Conservation (phyloP, 2,888 invertebrate species). For the Crepidodera aurea region DNA sequence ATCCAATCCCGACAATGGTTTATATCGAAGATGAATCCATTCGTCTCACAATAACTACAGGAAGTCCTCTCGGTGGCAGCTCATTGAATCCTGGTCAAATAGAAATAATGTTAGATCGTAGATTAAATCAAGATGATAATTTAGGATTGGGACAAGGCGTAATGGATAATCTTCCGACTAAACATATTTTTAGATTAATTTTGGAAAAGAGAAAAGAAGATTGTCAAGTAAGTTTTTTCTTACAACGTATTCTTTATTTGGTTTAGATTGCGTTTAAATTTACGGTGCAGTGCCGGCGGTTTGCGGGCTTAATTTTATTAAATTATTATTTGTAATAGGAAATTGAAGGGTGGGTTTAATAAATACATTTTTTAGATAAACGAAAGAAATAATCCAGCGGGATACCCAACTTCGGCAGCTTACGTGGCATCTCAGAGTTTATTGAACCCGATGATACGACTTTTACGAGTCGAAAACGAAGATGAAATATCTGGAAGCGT, state of each 20-base stretch:
- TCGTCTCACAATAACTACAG: constrained; percentile 79
- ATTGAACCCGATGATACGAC: constrained; percentile 68
- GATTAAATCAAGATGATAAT: constrained; percentile 92
- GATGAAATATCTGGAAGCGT: constrained; percentile 72
- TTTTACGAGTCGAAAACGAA: constrained; percentile 65
- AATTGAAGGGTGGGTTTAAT: too few species aligned
- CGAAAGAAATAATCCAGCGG: constrained; percentile 64
- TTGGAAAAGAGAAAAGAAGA: constrained; percentile 71
- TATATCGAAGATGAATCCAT: constrained; percentile 81
- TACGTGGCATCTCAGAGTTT: constrained; percentile 69
- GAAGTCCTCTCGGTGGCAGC: constrained; percentile 87
- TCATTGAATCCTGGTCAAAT: constrained; percentile 79
- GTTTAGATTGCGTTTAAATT: too few species aligned
- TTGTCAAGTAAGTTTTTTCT: constrained; percentile 60
- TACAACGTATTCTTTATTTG: background rate
- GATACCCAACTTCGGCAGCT: constrained; percentile 70
- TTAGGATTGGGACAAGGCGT: constrained; percentile 92
- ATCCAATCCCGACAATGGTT: constrained; percentile 88
- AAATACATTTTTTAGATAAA: constrained; percentile 53
- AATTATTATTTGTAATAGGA: too few species aligned
- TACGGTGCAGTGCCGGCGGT: too few species aligned
- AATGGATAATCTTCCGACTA: constrained; percentile 86
- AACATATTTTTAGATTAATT: constrained; percentile 83
- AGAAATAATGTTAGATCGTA: constrained; percentile 93
- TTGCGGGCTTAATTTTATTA: too few species aligned